phyloP scores from a whole-genome alignment of 2,888 invertebrate genomes.

The Choreutis nemorana region DNA sequence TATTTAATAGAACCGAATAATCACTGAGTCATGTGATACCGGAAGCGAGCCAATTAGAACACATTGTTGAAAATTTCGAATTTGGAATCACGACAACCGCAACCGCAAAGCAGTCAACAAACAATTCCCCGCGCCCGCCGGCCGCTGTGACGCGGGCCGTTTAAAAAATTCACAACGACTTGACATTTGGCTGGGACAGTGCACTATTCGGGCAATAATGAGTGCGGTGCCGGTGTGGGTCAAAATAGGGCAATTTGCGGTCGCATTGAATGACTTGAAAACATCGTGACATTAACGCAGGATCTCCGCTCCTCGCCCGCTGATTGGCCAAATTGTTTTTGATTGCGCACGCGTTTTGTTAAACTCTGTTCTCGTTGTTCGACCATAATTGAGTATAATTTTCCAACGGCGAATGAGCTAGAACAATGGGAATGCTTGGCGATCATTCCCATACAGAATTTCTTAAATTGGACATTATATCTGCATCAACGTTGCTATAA shows the following conservation, averaged over 20 bases:
- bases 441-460: too few relatives aligned
- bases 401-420: constrained; percentile 1
- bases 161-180: constrained; percentile 18
- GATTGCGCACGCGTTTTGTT: constrained; percentile 35
- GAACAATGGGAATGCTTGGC: constrained; percentile 9
- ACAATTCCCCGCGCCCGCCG: constrained; percentile 6
- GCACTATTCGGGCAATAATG: constrained; percentile 20
- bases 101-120: constrained; percentile 20
- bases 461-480: too few relatives aligned
- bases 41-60: constrained; percentile 24
- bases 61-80: constrained; percentile 35
- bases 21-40: too few relatives aligned
- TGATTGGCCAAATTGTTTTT: constrained; percentile 43
- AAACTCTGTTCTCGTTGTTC: constrained; percentile 19
- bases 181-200: constrained; percentile 33
- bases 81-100: constrained; percentile 13
- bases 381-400: constrained; percentile 2
- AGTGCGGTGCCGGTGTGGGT: constrained; percentile 24
- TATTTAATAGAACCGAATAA: too few relatives aligned
- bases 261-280: constrained; percentile 24
- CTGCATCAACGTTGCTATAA: too few relatives aligned
- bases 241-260: constrained; percentile 36
- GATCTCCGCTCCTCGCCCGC: constrained; percentile 30
- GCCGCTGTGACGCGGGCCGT: constrained; percentile 3
- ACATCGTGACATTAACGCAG: constrained; percentile 39